Base-by-base conservation (phyloP, 2,888 invertebrate genomes). In the Arctia plantaginis region DNA sequence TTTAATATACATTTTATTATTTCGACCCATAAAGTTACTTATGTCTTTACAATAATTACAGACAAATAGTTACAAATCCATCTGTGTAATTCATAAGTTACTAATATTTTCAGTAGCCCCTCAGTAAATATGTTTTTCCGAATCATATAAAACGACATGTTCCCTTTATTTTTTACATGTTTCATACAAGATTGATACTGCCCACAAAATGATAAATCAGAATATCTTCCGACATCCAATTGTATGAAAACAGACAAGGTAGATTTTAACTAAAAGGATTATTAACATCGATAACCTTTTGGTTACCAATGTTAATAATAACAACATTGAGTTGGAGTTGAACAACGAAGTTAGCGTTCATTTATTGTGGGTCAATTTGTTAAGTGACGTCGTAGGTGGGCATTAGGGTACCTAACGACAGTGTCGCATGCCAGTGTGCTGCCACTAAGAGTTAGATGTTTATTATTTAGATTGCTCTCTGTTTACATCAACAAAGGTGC, bases 331-430 rank as follows among this genome's bases (percentile, higher is more conserved):
- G 78, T 76, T 76, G 59, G 74, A 67, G 55, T 72, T 77, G 66
- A 79, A 79, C 73, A 79, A 73, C 73, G 66, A 79, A 77, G 80
- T 77, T 80, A 79, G 82, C 69, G 23, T 77, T 55, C 79, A 88
- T 90, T 90, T 87, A 88, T 86, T 87, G 87, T 87, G 7, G 87
- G 89, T 91, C 93, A 93, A 93, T 93, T 93, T 92, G 91, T 92
- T 93, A 93, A 93, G 92, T 92, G 93, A 89, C 86, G 90, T 90
- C 86, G 86, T 89, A 89, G 86, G 87, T 90, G 89, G 87, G 85
- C 91, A 92, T 92, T 90, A 92, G 87, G 86, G 80, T 79, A 83
- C 84, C 89, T 94, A 94, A 94, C 90, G 94, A 93, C 90, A 79
- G 77, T 80, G 88, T 94, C 86, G 93, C 94, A 94, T 94, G 94